Evolutionary conservation across 2,888 invertebrate genomes (phyloP).

Genomic region (Thymelicus lineola): DNA sequence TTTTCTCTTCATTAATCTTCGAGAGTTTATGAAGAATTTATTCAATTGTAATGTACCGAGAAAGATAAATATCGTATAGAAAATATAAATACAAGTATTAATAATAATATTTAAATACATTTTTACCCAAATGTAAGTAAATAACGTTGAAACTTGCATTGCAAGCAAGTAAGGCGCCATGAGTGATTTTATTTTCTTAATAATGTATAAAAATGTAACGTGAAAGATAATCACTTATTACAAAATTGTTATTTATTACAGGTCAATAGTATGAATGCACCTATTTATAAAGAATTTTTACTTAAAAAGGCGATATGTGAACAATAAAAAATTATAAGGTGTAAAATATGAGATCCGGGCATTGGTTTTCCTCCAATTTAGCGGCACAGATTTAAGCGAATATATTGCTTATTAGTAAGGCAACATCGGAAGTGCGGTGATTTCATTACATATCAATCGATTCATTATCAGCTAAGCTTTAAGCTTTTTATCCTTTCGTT

Average conservation of each 20-base stretch:
- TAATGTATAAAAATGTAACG: background rate
- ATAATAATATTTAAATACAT: background rate
- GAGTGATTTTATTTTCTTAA: background rate
- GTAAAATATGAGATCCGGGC: constrained; percentile 1
- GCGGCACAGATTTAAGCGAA: constrained; percentile 30
- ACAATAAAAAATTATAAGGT: background rate
- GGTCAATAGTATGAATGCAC: background rate
- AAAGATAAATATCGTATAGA: background rate
- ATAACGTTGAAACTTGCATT: background rate
- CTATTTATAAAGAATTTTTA: background rate
- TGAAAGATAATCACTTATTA: background rate
- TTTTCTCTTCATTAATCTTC: too few species aligned
- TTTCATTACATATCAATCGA: constrained; percentile 16
- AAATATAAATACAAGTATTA: background rate
- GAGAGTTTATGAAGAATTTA: too few species aligned
- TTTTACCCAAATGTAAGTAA: constrained; percentile 24
- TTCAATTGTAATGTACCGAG: background rate
- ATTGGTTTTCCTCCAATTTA: constrained; percentile 45
- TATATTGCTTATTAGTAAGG: constrained; percentile 4
- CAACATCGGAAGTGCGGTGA: constrained; percentile 16
- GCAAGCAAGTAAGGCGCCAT: constrained; percentile 38
- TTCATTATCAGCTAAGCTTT: constrained; percentile 23
- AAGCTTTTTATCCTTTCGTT: constrained; percentile 15
- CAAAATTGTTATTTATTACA: background rate
- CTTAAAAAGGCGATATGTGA: constrained; percentile 14